These are phyloP conservation scores for Pycnonotus jocosus DNA, from an alignment of 2,113 vertebrate genomes.

Conservation along the genomic window DNA sequence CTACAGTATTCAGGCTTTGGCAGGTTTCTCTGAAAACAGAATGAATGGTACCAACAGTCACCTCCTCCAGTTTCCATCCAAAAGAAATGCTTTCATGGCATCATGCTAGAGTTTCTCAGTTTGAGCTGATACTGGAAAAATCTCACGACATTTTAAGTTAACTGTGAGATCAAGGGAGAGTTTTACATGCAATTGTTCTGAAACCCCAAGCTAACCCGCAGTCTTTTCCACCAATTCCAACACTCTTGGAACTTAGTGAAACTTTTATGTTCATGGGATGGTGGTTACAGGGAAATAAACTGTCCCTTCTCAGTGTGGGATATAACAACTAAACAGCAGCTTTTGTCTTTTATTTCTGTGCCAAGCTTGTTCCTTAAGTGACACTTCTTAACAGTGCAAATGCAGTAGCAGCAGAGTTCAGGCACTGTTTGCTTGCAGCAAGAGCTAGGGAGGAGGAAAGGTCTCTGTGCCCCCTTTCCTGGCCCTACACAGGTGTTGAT, in stretches of 20 bases:
- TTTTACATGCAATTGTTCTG: neutral
- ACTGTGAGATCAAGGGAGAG: neutral
- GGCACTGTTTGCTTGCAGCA: neutral
- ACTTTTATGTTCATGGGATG: rapidly evolving
- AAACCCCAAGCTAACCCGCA: neutral
- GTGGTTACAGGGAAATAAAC: neutral
- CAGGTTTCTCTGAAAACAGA: neutral
- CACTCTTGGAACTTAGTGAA: neutral
- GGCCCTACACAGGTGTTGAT: no score
- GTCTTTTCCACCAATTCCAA: neutral
- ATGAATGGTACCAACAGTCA: neutral
- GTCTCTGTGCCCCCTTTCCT: no score
- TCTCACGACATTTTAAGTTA: neutral
- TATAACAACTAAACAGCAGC: neutral
- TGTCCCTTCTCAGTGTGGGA: neutral
- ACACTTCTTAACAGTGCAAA: neutral
- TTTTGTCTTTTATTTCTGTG: neutral
- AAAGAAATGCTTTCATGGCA: neutral
- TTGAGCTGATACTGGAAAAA: neutral
- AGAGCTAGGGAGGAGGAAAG: neutral
- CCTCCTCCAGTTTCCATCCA: neutral
- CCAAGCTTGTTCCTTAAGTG: neutral
- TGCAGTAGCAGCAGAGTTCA: neutral
- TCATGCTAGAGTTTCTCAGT: neutral
- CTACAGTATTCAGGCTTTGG: neutral